Percentiles rank a stretch among this genome's conserved stretches.
phyloP scores from a whole-genome alignment of 2,113 vertebrate genomes.

The Malurus melanocephalus region DNA sequence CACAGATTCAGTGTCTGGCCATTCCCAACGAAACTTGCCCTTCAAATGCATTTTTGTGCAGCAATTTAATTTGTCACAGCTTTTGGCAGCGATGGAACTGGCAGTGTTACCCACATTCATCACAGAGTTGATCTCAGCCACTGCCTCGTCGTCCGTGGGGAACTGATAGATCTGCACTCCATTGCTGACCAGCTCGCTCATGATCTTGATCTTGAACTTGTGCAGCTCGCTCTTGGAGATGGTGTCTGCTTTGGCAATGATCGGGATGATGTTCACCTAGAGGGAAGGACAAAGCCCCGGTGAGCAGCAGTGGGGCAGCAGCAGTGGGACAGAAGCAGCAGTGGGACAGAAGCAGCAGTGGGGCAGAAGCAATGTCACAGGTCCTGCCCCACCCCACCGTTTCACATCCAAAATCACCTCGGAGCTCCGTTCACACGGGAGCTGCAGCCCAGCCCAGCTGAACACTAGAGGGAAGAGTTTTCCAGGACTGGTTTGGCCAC shows the following conservation, averaged over 20 bases:
- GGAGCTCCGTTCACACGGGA: not conserved
- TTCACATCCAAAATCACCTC: not conserved
- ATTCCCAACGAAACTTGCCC: not conserved
- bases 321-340: not conserved
- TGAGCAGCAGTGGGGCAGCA: not conserved
- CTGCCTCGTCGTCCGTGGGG: slow-evolving; percentile 90
- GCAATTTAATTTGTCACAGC: not conserved
- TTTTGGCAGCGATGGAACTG: rapidly evolving
- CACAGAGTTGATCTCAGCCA: slow-evolving; percentile 92
- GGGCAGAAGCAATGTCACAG: too few relatives aligned
- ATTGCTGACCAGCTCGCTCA: slow-evolving; percentile 97
- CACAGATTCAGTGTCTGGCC: not conserved
- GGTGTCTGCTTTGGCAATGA: slow-evolving; percentile 97
- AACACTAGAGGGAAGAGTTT: slow-evolving; percentile 55
- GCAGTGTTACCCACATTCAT: slow-evolving; percentile 88
- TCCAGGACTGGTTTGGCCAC: not conserved
- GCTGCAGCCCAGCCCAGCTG: not conserved
- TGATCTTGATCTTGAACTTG: slow-evolving; percentile 98
- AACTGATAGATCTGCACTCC: slow-evolving; percentile 98
- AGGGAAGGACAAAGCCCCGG: not conserved
- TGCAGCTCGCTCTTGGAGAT: slow-evolving; percentile 97
- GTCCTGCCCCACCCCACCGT: rapidly evolving
- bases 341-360: too few relatives aligned
- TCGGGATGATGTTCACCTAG: slow-evolving; percentile 96
- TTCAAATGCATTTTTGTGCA: not conserved